These are phyloP conservation scores for Antitype chi DNA, from an alignment of 2,888 invertebrate genomes.

Conservation along the genomic window DNA sequence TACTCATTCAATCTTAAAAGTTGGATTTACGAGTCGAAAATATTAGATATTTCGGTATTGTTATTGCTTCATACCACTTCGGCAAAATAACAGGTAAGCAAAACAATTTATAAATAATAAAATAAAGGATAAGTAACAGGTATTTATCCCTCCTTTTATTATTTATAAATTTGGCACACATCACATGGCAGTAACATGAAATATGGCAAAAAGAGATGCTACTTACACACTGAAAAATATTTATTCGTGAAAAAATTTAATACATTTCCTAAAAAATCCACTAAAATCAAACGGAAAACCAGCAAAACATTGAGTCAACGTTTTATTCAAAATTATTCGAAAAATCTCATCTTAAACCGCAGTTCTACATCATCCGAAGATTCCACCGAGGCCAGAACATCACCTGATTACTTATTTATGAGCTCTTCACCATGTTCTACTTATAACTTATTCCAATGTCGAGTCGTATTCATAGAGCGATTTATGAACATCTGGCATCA, in stretches of 20 bases:
- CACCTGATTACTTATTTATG: slow-evolving; percentile 58
- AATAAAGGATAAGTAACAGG: neutral
- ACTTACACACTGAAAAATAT: no score
- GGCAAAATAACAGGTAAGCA: neutral
- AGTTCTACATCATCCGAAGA: slow-evolving; percentile 19
- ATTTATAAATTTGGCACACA: neutral
- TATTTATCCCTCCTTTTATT: no score
- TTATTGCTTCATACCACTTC: neutral
- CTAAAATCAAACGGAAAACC: neutral
- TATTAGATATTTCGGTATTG: neutral
- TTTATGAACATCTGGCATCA: slow-evolving; percentile 58
- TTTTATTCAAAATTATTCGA: slow-evolving; percentile 28
- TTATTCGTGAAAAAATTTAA: neutral
- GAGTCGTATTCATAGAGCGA: slow-evolving; percentile 45
- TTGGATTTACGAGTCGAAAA: slow-evolving; percentile 8
- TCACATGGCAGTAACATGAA: no score
- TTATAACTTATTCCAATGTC: slow-evolving; percentile 57
- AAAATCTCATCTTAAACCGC: slow-evolving; percentile 3
- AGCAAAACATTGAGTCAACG: neutral
- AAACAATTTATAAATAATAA: neutral
- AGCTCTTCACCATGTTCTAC: slow-evolving; percentile 57
- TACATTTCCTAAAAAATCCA: neutral
- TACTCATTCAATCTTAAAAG: slow-evolving; percentile 35
- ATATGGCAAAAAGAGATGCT: no score
- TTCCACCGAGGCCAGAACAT: slow-evolving; percentile 39